Percentiles rank a stretch among this genome's conserved stretches.
Conservation (phyloP, 2,888 invertebrate genomes). For the Lucinisca nassula region DNA sequence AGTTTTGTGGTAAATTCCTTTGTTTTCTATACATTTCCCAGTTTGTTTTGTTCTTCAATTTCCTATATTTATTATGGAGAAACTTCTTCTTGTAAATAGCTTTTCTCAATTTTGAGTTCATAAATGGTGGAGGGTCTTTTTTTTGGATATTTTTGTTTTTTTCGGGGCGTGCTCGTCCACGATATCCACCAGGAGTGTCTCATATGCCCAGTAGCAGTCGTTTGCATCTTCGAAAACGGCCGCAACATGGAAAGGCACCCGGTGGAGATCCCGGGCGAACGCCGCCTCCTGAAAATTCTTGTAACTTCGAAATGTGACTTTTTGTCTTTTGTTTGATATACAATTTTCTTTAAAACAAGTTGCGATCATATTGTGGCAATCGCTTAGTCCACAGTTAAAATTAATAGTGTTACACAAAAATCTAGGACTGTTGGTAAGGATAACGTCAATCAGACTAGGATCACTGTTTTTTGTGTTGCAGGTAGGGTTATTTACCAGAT, state of each 20-base stretch:
- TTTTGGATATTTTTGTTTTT: not conserved
- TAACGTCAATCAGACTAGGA: not conserved
- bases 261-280: not conserved
- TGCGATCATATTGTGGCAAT: not conserved
- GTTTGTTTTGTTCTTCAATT: conserved; percentile 15
- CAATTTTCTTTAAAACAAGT: not conserved
- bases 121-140: conserved; percentile 18
- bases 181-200: not conserved
- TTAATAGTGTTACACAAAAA: not conserved
- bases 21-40: conserved; percentile 6
- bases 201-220: conserved; percentile 3
- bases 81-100: conserved; percentile 16
- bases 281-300: not conserved
- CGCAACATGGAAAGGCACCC: not conserved
- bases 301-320: not conserved
- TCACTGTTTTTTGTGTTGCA: not conserved
- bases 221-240: not conserved
- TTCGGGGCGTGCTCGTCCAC: conserved; percentile 42
- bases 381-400: not conserved
- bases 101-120: conserved; percentile 18
- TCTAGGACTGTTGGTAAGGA: not conserved
- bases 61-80: conserved; percentile 5
- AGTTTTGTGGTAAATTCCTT: conserved; percentile 5
- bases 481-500: not conserved
- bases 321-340: not conserved